Percentiles rank a stretch among this genome's conserved stretches.
phyloP scores from a whole-genome alignment of 2,888 invertebrate genomes.

The Psylliodes chrysocephalus region DNA sequence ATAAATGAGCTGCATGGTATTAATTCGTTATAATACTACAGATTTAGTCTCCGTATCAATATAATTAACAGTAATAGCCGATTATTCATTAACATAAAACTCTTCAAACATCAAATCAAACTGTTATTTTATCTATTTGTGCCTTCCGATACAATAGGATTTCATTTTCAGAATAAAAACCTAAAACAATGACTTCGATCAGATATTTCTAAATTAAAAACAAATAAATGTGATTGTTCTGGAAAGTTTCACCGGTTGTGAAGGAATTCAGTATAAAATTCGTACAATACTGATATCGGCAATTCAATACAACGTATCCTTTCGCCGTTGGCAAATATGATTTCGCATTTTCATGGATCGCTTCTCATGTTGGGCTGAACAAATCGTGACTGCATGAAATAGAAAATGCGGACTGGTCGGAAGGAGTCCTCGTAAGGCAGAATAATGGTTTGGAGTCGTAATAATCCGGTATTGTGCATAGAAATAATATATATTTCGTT shows the following conservation, averaged over 20 bases:
- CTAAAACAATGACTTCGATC: slow-evolving; percentile 1
- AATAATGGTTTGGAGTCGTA: slow-evolving; percentile 9
- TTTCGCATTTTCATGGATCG: slow-evolving; percentile 52
- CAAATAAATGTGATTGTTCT: slow-evolving; percentile 12
- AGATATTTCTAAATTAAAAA: slow-evolving; percentile 12
- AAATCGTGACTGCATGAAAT: slow-evolving; percentile 49
- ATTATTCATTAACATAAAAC: too few species aligned
- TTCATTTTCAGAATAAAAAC: too few species aligned
- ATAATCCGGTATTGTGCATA: slow-evolving; percentile 68
- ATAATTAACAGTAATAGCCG: too few species aligned
- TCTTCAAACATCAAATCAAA: too few species aligned
- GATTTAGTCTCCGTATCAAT: too few species aligned
- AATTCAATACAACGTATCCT: slow-evolving; percentile 25
- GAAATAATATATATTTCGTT: background rate
- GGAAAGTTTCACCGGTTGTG: background rate
- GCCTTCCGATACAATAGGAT: too few species aligned
- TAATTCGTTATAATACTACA: background rate
- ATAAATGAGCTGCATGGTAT: background rate
- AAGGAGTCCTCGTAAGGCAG: slow-evolving; percentile 22
- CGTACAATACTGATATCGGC: slow-evolving; percentile 16
- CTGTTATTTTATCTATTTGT: too few species aligned
- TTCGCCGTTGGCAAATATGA: slow-evolving; percentile 44
- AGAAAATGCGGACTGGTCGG: slow-evolving; percentile 37
- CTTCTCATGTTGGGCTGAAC: slow-evolving; percentile 46
- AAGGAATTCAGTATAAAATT: slow-evolving; percentile 16